A percentile compares a stretch with the other conserved stretches of the same genome.
Evolutionary conservation across 2,888 invertebrate species (phyloP).

Genomic region (Vandiemenella viatica): DNA sequence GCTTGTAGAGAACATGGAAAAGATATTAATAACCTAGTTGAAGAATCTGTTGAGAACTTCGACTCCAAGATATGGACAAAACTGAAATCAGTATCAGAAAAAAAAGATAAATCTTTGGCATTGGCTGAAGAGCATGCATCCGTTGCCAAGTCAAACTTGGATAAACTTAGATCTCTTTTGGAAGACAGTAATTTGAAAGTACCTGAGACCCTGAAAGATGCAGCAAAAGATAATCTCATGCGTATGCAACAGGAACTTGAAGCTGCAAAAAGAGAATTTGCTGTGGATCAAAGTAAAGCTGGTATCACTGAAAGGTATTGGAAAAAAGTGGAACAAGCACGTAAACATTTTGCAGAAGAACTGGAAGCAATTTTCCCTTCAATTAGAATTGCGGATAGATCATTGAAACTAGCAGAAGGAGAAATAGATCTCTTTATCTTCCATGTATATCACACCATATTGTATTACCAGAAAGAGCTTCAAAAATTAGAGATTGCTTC

Average conservation of each 20-base stretch:
- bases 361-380: constrained; percentile 56
- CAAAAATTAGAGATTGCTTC: constrained; percentile 41
- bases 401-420: constrained; percentile 41
- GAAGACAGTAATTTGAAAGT: constrained; percentile 28
- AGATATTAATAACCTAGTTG: no score
- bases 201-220: constrained; percentile 26
- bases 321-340: constrained; percentile 49
- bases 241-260: constrained; percentile 40
- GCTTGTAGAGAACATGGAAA: constrained; percentile 39
- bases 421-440: constrained; percentile 65
- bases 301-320: constrained; percentile 65
- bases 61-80: no score
- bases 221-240: constrained; percentile 26
- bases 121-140: no score
- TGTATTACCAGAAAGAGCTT: constrained; percentile 61
- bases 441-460: constrained; percentile 61
- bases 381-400: constrained; percentile 49
- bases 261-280: constrained; percentile 41
- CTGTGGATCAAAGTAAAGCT: constrained; percentile 37
- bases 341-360: constrained; percentile 37
- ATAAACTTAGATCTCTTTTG: constrained; percentile 29
- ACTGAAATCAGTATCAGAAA: no score
- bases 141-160: constrained; percentile 24
- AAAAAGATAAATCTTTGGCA: no score
- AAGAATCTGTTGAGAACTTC: no score